A percentile compares a stretch with the other conserved stretches of the same genome.
These are phyloP conservation scores for Megamerina dolium DNA, from an alignment of 2,888 invertebrate species.

Conservation along the genomic window DNA sequence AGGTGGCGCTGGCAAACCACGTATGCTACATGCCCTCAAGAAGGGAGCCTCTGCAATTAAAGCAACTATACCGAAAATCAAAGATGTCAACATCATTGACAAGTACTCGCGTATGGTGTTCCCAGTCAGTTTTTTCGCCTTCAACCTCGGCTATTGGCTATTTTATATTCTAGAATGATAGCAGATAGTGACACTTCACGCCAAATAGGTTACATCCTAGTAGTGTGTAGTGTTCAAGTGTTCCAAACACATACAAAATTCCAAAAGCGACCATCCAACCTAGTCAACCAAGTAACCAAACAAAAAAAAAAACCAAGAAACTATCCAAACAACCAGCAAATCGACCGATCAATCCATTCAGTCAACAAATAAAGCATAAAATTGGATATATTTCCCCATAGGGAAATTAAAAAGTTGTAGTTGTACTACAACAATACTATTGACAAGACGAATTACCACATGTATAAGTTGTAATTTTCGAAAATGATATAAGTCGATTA, in stretches of 20 bases:
- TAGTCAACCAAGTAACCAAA: slow-evolving; percentile 3
- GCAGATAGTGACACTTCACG: slow-evolving; percentile 34
- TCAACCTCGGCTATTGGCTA: slow-evolving; percentile 94
- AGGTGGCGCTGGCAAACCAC: slow-evolving; percentile 49
- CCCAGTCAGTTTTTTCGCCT: slow-evolving; percentile 90
- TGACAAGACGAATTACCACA: too few species aligned
- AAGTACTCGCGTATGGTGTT: slow-evolving; percentile 94
- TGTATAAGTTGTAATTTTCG: too few species aligned
- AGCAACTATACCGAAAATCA: slow-evolving; percentile 90
- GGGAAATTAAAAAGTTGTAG: too few species aligned
- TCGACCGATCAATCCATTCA: too few species aligned
- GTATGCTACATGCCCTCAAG: slow-evolving; percentile 73
- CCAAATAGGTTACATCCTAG: slow-evolving; percentile 25
- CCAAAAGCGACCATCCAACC: background rate
- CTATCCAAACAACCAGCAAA: too few species aligned
- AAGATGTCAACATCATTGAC: slow-evolving; percentile 96
- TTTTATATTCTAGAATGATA: slow-evolving; percentile 74
- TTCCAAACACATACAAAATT: slow-evolving; percentile 15
- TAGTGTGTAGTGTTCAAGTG: slow-evolving; percentile 27
- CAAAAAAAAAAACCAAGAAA: background rate
- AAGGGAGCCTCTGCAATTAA: slow-evolving; percentile 80
- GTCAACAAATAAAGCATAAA: too few species aligned
- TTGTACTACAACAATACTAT: too few species aligned
- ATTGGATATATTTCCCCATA: too few species aligned
- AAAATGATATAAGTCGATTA: too few species aligned